Conservation (phyloP, 2,797 vertebrate species). For the Tapirus indicus region DNA sequence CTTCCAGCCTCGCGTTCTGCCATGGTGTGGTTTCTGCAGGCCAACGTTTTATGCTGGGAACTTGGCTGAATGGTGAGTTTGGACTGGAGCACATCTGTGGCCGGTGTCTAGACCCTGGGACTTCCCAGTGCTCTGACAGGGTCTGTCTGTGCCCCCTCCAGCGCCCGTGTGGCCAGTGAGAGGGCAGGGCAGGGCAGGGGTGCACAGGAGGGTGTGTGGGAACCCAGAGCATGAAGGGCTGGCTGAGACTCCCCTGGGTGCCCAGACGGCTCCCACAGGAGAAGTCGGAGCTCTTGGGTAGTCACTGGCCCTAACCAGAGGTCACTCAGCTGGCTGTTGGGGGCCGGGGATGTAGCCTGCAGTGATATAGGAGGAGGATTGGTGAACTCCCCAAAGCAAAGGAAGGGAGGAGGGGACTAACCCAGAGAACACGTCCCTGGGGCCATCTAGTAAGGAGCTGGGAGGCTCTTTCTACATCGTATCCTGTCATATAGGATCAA, state of each 20-base stretch:
- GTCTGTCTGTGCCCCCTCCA: not conserved
- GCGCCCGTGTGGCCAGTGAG: not conserved
- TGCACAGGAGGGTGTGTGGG: not conserved
- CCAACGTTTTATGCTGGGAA: not conserved
- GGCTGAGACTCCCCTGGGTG: not conserved
- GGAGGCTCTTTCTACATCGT: not conserved
- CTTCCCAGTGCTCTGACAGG: not conserved
- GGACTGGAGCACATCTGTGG: not conserved
- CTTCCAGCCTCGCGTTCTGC: not conserved
- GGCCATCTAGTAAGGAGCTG: not conserved
- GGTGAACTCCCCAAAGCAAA: not conserved
- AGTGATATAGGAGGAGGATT: not conserved
- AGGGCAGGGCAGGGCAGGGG: not conserved
- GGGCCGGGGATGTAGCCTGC: not conserved
- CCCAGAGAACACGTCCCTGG: not conserved
- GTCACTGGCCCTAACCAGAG: not conserved
- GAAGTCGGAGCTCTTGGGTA: not conserved
- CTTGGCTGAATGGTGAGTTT: not conserved
- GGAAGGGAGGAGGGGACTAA: not conserved
- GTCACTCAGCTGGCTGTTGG: not conserved
- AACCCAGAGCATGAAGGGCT: not conserved
- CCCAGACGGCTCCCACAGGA: fast-evolving
- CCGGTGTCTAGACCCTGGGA: not conserved
- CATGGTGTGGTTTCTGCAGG: fast-evolving
- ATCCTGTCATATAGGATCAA: not conserved